Percentiles rank a stretch among this genome's conserved stretches.
Conservation (phyloP, 2,888 invertebrate species). For the Eupsilia transversa region DNA sequence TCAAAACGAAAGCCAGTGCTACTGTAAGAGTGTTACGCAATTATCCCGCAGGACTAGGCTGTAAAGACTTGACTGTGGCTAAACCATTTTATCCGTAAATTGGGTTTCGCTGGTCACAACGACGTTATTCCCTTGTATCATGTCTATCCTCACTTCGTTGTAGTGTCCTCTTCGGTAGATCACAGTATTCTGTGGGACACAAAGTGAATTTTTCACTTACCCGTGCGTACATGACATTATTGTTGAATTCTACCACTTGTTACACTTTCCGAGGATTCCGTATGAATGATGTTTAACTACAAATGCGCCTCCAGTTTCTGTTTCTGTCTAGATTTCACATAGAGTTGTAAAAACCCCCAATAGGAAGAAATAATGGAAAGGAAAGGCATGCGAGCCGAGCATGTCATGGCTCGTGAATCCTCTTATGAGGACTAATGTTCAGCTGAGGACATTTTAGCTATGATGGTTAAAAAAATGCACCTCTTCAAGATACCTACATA, state of each 20-base stretch:
- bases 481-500: neutral
- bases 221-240: slow-evolving; percentile 32
- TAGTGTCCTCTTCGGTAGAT: neutral
- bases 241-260: slow-evolving; percentile 27
- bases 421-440: neutral
- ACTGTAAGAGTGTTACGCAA: too few relatives aligned
- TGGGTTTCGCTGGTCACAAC: neutral
- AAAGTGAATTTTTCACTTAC: slow-evolving; percentile 44
- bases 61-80: too few relatives aligned
- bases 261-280: slow-evolving; percentile 12
- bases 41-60: too few relatives aligned
- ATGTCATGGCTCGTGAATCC: neutral
- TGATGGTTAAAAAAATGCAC: neutral
- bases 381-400: neutral
- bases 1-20: too few relatives aligned
- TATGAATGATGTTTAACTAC: slow-evolving; percentile 50
- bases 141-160: too few relatives aligned
- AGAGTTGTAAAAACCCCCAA: slow-evolving; percentile 37
- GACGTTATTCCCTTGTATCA: neutral
- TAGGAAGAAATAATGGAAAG: neutral
- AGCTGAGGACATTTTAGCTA: neutral
- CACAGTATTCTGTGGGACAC: neutral
- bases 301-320: neutral
- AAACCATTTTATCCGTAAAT: neutral
- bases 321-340: neutral